Evolutionary conservation across 2,888 invertebrate genomes (phyloP), one percentile per base, ranked within the genome.

Genomic region (Amorpha juglandis): DNA sequence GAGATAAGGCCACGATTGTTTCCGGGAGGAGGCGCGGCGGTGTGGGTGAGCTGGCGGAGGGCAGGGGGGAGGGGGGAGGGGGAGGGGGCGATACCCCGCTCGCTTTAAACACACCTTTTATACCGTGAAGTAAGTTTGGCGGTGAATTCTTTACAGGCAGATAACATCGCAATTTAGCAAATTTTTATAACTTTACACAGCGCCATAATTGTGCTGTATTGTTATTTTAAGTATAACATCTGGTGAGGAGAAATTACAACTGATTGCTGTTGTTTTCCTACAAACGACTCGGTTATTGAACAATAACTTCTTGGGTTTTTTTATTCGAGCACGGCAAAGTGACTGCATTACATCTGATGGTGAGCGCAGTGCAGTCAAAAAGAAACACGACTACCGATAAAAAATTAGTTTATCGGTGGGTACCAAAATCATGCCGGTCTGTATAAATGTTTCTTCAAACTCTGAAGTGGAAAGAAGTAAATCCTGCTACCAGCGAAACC

Each of bases 131-230:
- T 53, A 48, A 48, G 48, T 53, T 53, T 53, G 53, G 53, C 27
- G 33, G n/a, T 12, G 53, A 53, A 53, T 53, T 35, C 27, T 53
- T 52, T 53, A 53, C 51, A 19, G 21, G 21, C 51, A 51, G 51
- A 51, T 51, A 51, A 51, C n/a, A 53, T 9, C 33, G n/a, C 33
- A 35, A 35, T 16, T 27, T n/a, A 9, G 35, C 35, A 35, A 6
- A n/a, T n/a, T 16, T n/a, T 53, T 53, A 52, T 35, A 9, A 16
- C 7, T 9, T 35, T 35, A n/a, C n/a, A n/a, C n/a, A n/a, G 52
- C 27, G 52, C 6, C 27, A 8, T 51, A 11, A 51, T 19, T 51
- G 52, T 52, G 27, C 52, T 52, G 19, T 52, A 14, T 52, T 27
- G 27, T 52, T 33, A 21, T 27, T 12, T 27, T 52, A 21, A 27